phyloP scores from a whole-genome alignment of 2,113 vertebrate genomes.

The Anoplopoma fimbria region DNA sequence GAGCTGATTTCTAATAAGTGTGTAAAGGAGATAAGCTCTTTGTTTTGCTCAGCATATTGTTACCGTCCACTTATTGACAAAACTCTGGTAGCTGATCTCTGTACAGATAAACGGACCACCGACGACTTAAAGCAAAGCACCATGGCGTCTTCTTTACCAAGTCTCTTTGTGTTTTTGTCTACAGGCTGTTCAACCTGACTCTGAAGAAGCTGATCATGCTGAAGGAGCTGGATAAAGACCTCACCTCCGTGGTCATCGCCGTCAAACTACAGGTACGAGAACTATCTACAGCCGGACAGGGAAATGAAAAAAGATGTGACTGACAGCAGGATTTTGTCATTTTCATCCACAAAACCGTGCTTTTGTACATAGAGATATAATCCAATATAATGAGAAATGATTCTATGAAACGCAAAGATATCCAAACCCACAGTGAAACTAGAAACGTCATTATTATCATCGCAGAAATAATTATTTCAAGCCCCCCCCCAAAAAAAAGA shows the following conservation, averaged over 20 bases:
- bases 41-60: background rate
- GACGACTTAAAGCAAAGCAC: no score
- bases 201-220: slow-evolving; percentile 90
- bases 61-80: no score
- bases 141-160: background rate
- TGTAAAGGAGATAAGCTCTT: background rate
- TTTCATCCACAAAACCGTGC: background rate
- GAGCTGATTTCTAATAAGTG: no score
- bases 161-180: background rate
- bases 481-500: no score
- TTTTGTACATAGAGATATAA: background rate
- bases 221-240: slow-evolving; percentile 93
- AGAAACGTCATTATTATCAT: no score
- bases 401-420: background rate
- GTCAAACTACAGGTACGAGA: slow-evolving; percentile 91
- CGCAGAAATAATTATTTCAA: no score
- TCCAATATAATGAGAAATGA: background rate
- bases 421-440: no score
- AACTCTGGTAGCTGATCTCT: no score
- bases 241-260: slow-evolving; percentile 93
- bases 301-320: no score
- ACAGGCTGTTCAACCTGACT: slow-evolving; percentile 92
- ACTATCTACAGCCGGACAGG: background rate
- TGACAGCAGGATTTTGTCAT: background rate
- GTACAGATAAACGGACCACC: background rate